Evolutionary conservation across 2,113 vertebrate genomes (phyloP), one percentile per base, ranked within the genome.

Genomic region (Syrrhaptes paradoxus): DNA sequence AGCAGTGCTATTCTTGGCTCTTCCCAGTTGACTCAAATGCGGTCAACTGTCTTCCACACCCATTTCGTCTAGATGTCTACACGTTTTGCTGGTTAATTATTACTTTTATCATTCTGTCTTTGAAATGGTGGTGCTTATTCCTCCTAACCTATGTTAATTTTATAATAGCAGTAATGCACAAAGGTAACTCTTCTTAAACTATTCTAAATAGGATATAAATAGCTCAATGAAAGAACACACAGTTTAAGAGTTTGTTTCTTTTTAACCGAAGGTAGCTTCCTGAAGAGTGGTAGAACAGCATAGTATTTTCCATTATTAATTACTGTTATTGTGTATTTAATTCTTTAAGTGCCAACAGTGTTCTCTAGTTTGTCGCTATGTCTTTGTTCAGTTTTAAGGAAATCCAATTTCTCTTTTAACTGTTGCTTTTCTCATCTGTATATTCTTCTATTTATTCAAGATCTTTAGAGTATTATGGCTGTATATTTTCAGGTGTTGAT

Each of bases 251-350:
- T 52, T 77, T 61, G 5, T 72, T 68, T 70, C 63, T 93, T 76
- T 90, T 87, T 46, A 43, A 63, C 38, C 89, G 51, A 72, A 75
- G 26, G 26, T 48, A 73, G 12, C 31, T 76, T 77, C 34, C 49
- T 22, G 4, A 78, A 54, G 41, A 52, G 29, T 63, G 48, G 31
- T 62, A 59, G 52, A 90, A 41, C 14, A 91, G 22, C 31, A 26
- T 25, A 73, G 13, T 74, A 51, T 83, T 88, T 96, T 51, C 38
- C 20, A 54, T 85, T 93, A 76, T 75, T 95, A 87, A 92, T 90
- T 85, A 62, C 29, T 67, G 8, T 77, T 78, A 81, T 1, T 63
- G 46, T 52, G 17, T 73, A 70, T 90, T 84, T 85, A 46, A 73
- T 89, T 70, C 2, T 4, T 89, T 65, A 51, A 62, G n/a, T 67